A percentile compares a stretch with the other conserved stretches of the same genome.
Conservation (phyloP, 2,113 vertebrate genomes). For the Phodopus roborovskii region DNA sequence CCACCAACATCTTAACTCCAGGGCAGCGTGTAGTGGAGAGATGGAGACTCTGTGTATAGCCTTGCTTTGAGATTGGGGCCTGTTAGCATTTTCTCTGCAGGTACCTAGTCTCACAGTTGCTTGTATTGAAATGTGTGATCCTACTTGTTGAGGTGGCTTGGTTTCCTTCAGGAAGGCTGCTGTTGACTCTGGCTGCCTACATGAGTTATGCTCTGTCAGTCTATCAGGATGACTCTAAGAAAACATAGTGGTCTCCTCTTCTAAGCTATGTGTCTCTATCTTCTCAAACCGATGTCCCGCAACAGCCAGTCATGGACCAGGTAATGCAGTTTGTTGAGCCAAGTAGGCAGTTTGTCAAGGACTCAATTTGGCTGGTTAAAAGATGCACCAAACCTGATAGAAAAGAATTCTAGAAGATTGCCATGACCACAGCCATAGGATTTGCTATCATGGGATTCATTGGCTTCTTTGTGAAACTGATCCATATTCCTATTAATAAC, state of each 20-base stretch:
- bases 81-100: neutral
- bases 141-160: neutral
- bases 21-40: neutral
- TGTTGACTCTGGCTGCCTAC: neutral
- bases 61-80: neutral
- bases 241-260: neutral
- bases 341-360: too few species aligned
- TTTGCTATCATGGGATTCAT: constrained; percentile 99
- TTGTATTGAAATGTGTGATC: neutral
- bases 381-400: too few species aligned
- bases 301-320: too few species aligned
- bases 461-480: constrained; percentile 98
- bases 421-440: constrained; percentile 98
- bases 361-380: too few species aligned
- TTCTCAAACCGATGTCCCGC: too few species aligned
- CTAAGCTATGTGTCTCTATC: too few species aligned
- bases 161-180: neutral
- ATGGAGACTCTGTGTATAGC: neutral
- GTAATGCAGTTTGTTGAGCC: too few species aligned
- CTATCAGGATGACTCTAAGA: neutral
- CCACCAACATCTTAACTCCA: neutral
- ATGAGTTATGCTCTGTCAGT: too few species aligned
- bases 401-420: constrained; percentile 99
- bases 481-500: constrained; percentile 99
- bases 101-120: neutral